Evolutionary conservation across 2,113 vertebrate species (phyloP).

Genomic region (Pachycephala philippinensis): DNA sequence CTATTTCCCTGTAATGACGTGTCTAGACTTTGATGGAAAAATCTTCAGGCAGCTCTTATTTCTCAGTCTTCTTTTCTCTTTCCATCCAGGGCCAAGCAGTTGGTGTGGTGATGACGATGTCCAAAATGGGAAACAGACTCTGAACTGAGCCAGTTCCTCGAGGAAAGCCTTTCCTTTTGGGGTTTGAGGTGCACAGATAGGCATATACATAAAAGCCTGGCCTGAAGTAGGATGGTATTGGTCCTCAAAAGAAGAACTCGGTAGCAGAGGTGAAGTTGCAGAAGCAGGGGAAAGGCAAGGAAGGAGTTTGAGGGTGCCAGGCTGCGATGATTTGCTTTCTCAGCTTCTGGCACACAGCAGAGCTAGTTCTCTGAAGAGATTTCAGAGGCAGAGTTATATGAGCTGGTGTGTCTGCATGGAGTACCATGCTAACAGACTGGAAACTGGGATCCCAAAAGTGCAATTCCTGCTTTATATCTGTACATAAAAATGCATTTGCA

Average conservation of each 20-base stretch:
- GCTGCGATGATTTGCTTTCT: background rate
- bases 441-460: background rate
- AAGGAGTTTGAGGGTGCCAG: accelerated
- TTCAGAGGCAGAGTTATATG: background rate
- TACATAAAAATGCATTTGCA: background rate
- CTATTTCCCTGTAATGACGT: accelerated
- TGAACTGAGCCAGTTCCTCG: background rate
- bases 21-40: background rate
- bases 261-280: background rate
- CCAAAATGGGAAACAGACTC: background rate
- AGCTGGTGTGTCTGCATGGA: background rate
- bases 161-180: background rate
- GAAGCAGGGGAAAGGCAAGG: background rate
- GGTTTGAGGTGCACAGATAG: background rate
- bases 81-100: background rate
- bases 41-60: background rate
- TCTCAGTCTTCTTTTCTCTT: background rate
- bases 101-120: background rate
- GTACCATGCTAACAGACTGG: background rate
- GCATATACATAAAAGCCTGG: background rate
- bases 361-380: background rate
- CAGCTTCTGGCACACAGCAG: background rate
- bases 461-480: background rate
- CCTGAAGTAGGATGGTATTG: background rate
- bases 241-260: background rate